Percentiles rank a stretch among this genome's conserved stretches.
Conservation (phyloP, 2,888 invertebrate species). For the Colletes collaris region DNA sequence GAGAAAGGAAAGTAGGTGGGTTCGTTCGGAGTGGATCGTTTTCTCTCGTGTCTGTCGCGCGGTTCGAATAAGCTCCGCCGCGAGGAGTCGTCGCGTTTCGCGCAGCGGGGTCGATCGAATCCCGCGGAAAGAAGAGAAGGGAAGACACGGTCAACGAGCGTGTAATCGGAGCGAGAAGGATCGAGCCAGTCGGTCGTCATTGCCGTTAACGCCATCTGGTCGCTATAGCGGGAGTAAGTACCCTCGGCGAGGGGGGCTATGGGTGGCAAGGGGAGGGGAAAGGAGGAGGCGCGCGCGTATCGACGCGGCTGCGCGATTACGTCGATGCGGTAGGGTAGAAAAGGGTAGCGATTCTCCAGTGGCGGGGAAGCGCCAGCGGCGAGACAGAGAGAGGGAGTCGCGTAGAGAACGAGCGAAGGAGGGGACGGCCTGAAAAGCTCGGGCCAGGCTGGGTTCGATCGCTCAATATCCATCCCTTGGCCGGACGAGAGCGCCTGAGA, state of each 20-base stretch:
- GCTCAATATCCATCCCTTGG: slow-evolving; percentile 83
- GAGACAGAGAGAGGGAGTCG: slow-evolving; percentile 21
- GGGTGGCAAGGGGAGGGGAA: slow-evolving; percentile 21
- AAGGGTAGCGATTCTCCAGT: slow-evolving; percentile 46
- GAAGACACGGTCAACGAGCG: slow-evolving; percentile 25
- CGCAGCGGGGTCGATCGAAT: slow-evolving; percentile 64
- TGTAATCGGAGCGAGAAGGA: slow-evolving; percentile 13
- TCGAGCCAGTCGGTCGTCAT: slow-evolving; percentile 17
- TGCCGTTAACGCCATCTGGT: slow-evolving; percentile 49
- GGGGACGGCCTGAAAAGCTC: slow-evolving; percentile 69
- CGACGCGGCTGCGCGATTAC: slow-evolving; percentile 65
- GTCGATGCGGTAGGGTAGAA: slow-evolving; percentile 57
- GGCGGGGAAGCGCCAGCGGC: slow-evolving; percentile 19
- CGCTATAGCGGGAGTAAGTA: neutral
- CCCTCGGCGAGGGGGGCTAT: neutral
- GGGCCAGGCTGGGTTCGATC: slow-evolving; percentile 76
- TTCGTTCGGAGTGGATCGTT: slow-evolving; percentile 22
- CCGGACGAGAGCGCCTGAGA: slow-evolving; percentile 71
- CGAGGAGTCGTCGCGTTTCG: slow-evolving; percentile 51
- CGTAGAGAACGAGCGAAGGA: slow-evolving; percentile 38
- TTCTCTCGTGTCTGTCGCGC: slow-evolving; percentile 31
- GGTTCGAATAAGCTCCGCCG: slow-evolving; percentile 46
- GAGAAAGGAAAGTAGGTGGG: slow-evolving; percentile 27
- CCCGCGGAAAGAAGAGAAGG: slow-evolving; percentile 26
- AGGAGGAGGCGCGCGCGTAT: slow-evolving; percentile 36